These are phyloP conservation scores for Acronicta psi DNA, from an alignment of 2,888 invertebrate genomes.

Conservation along the genomic window DNA sequence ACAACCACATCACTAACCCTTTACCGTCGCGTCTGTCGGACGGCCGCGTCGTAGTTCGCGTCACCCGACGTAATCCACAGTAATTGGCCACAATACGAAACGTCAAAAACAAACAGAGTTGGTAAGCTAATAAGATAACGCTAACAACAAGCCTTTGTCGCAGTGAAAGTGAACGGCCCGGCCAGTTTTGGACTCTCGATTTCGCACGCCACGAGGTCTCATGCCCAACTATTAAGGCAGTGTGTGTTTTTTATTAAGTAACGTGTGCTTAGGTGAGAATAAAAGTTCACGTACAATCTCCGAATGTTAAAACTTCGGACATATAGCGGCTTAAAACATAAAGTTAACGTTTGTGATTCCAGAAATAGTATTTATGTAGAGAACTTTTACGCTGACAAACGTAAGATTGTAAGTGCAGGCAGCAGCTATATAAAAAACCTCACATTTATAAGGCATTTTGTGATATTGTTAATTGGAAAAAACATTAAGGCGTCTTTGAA, in stretches of 20 bases:
- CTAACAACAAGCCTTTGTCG: slow-evolving; percentile 65
- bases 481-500: slow-evolving; percentile 9
- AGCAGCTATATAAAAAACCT: neutral
- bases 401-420: slow-evolving; percentile 11
- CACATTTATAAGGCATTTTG: slow-evolving; percentile 4
- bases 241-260: slow-evolving; percentile 53
- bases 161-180: slow-evolving; percentile 76
- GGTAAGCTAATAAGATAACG: slow-evolving; percentile 70
- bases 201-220: slow-evolving; percentile 74
- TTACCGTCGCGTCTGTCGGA: slow-evolving; percentile 12
- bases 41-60: slow-evolving; percentile 9
- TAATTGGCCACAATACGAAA: slow-evolving; percentile 59
- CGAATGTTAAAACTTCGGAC: slow-evolving; percentile 23
- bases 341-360: slow-evolving; percentile 8
- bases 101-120: slow-evolving; percentile 62
- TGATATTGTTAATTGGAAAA: slow-evolving; percentile 3
- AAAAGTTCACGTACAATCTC: slow-evolving; percentile 37
- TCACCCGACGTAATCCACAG: slow-evolving; percentile 16
- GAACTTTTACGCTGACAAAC: slow-evolving; percentile 13
- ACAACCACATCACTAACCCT: slow-evolving; percentile 34
- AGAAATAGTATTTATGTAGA: slow-evolving; percentile 18
- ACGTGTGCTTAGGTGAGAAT: slow-evolving; percentile 32
- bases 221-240: slow-evolving; percentile 58
- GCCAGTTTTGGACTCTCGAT: slow-evolving; percentile 72
- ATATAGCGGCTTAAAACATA: too few relatives aligned